Conservation (phyloP, 2,113 vertebrate species). For the Bubo bubo region DNA sequence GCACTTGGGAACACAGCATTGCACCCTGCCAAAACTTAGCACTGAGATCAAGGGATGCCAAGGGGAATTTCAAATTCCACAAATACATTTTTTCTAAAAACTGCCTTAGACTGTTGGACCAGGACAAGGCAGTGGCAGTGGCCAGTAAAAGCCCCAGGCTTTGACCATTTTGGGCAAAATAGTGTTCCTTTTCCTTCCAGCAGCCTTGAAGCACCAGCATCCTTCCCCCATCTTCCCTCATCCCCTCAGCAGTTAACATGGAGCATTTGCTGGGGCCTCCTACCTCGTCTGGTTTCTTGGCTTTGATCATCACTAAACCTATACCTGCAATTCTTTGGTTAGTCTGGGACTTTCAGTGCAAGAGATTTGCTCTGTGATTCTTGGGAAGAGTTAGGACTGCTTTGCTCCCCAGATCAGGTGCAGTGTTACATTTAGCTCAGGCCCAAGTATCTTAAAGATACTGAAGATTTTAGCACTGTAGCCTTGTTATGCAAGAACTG, state of each 20-base stretch:
- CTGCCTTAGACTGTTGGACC: not conserved
- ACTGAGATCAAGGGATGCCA: not conserved
- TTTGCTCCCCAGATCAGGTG: not conserved
- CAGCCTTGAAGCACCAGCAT: not conserved
- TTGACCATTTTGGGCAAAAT: not conserved
- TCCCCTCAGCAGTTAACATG: not conserved
- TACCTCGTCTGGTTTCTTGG: not conserved
- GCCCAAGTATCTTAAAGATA: not conserved
- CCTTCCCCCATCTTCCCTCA: not conserved
- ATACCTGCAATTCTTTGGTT: not conserved
- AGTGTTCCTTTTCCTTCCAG: not conserved
- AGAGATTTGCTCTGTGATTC: not conserved
- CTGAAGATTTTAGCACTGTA: not conserved
- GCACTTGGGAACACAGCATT: not conserved
- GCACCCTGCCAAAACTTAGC: not conserved
- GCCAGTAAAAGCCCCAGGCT: not conserved
- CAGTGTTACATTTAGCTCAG: not conserved
- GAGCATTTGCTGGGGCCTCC: not conserved
- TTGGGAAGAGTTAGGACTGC: not conserved
- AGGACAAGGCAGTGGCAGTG: not conserved
- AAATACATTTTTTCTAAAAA: not conserved
- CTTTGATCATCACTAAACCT: not conserved
- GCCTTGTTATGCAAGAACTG: not conserved
- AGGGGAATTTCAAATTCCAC: not conserved
- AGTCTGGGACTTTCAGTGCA: not conserved